Percentiles rank a stretch among this genome's conserved stretches.
Evolutionary conservation across 2,797 vertebrate species (phyloP).

Genomic region (Pseudochromis fuscus): DNA sequence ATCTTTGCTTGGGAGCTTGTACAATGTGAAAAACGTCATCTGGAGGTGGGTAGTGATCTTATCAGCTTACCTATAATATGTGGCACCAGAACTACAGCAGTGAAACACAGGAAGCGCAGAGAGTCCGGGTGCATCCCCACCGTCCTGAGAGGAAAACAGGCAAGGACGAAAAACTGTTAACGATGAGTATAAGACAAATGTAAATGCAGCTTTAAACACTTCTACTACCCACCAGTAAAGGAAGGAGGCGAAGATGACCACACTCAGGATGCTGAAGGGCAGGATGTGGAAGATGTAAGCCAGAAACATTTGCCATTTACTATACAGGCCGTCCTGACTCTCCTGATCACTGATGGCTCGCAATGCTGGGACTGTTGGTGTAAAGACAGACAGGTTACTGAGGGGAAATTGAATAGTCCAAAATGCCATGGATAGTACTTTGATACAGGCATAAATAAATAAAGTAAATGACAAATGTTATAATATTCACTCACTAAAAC

Average conservation of each 20-base stretch:
- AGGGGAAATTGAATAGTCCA: neutral
- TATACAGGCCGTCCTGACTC: constrained; percentile 95
- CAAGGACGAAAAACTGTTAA: neutral
- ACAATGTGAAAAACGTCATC: neutral
- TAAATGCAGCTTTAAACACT: neutral
- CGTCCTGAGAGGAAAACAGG: constrained; percentile 81
- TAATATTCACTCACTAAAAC: neutral
- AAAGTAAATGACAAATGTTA: neutral
- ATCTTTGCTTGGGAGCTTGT: neutral
- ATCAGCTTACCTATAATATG: constrained; percentile 90
- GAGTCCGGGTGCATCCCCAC: constrained; percentile 90
- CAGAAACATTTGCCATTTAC: constrained; percentile 96
- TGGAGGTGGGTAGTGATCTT: neutral
- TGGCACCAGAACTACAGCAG: constrained; percentile 89
- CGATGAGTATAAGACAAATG: neutral
- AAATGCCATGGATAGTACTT: neutral
- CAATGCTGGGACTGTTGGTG: constrained; percentile 88
- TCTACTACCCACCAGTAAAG: constrained; percentile 90
- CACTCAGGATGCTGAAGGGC: constrained; percentile 92
- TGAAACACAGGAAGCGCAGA: constrained; percentile 91
- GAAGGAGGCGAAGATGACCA: constrained; percentile 88
- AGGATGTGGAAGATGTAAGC: constrained; percentile 93
- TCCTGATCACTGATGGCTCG: constrained; percentile 94
- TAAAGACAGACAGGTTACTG: neutral
- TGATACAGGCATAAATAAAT: neutral